Evolutionary conservation across 1,140 invertebrate species (phyloP).

Genomic region (Hypsibius dujardini): DNA sequence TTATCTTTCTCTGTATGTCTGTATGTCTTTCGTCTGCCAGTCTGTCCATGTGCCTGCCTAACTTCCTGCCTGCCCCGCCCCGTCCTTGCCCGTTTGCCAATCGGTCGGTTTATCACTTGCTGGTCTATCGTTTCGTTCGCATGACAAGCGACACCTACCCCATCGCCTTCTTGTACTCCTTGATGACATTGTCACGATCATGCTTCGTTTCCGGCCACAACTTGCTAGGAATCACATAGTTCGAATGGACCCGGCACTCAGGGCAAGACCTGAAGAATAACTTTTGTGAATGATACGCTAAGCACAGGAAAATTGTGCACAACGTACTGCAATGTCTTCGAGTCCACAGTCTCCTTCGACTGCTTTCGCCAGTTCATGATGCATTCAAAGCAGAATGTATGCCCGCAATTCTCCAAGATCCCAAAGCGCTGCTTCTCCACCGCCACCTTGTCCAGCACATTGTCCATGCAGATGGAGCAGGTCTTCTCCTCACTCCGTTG

Average conservation of each 20-base stretch:
- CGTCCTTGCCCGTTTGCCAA: no score
- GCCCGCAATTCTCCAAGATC: conserved; percentile 4
- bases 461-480: neutral
- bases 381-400: conserved; percentile 10
- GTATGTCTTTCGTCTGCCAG: no score
- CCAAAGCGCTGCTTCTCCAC: neutral
- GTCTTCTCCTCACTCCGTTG: neutral
- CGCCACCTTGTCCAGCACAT: neutral
- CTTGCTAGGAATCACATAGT: neutral
- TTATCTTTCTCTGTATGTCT: no score
- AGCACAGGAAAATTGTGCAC: no score
- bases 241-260: neutral
- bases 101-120: no score
- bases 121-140: no score
- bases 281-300: no score
- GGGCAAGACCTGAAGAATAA: conserved; percentile 1
- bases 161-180: neutral
- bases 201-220: neutral
- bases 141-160: conserved; percentile 2
- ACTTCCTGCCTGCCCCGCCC: no score
- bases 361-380: conserved; percentile 9
- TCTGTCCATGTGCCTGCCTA: no score
- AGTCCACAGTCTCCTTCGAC: conserved; percentile 1
- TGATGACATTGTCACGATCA: neutral
- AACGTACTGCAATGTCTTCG: no score